These are phyloP conservation scores for Polyodon spathula DNA, from an alignment of 2,113 vertebrate genomes.

Conservation along the genomic window DNA sequence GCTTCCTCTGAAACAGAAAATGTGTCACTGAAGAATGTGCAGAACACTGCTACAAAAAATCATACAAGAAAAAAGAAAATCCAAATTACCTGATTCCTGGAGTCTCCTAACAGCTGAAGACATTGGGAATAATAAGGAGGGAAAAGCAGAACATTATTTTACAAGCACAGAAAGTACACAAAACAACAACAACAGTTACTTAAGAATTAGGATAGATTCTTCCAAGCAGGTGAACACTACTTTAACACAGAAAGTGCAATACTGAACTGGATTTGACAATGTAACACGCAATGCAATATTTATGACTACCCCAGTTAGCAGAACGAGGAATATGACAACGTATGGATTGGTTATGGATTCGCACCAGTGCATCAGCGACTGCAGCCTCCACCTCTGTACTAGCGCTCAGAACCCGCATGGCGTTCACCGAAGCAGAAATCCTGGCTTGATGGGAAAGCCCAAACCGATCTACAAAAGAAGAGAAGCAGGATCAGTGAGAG, in stretches of 20 bases:
- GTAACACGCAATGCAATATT: too few species aligned
- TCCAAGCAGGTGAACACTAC: too few species aligned
- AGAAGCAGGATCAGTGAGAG: conserved; percentile 18
- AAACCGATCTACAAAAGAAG: conserved; percentile 79
- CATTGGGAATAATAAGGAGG: conserved; percentile 68
- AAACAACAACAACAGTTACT: conserved; percentile 16
- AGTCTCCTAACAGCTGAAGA: conserved; percentile 97
- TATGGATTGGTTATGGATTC: conserved; percentile 33
- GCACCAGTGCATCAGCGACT: conserved; percentile 92
- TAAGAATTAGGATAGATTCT: too few species aligned
- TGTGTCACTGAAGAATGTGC: conserved; percentile 9
- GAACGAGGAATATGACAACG: too few species aligned
- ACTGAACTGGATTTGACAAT: too few species aligned
- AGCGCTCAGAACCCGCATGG: conserved; percentile 89
- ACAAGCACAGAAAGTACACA: conserved; percentile 40
- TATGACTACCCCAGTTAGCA: too few species aligned
- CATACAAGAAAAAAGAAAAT: conserved; percentile 56
- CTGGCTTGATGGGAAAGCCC: conserved; percentile 85
- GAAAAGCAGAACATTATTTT: conserved; percentile 77
- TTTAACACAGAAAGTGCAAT: too few species aligned
- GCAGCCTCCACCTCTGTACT: conserved; percentile 95
- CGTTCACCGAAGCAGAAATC: conserved; percentile 83
- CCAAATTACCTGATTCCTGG: conserved; percentile 96
- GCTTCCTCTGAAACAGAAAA: conserved; percentile 72
- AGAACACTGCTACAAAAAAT: conserved; percentile 44